These are phyloP conservation scores for Leiothrix lutea DNA, from an alignment of 2,113 vertebrate species.

Conservation along the genomic window DNA sequence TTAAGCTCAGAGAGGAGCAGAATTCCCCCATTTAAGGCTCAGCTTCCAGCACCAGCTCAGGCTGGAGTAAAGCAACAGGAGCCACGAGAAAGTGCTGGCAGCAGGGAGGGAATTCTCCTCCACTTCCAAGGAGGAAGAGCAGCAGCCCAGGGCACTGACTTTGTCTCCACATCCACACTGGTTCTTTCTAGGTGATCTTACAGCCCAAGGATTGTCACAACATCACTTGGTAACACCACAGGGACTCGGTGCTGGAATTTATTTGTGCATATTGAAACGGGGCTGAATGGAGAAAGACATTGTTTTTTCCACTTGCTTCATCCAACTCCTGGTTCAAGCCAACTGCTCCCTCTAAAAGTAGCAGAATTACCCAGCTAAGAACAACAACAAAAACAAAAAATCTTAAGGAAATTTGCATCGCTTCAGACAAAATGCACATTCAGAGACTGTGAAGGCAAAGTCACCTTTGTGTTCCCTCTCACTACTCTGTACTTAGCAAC, in stretches of 20 bases:
- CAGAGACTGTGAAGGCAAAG: background rate
- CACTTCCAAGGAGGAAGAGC: background rate
- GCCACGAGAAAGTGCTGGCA: background rate
- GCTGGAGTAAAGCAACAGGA: background rate
- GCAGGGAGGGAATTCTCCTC: background rate
- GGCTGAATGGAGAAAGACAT: background rate
- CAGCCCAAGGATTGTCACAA: constrained; percentile 16
- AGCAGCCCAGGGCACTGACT: background rate
- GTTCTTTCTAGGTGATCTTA: background rate
- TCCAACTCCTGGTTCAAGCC: constrained; percentile 20
- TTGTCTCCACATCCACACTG: background rate
- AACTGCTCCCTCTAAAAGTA: constrained; percentile 13
- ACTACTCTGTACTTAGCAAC: background rate
- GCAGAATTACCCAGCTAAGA: background rate
- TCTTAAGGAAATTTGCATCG: background rate
- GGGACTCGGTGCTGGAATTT: background rate
- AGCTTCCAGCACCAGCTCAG: background rate
- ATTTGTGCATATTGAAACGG: constrained; percentile 9
- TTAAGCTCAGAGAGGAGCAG: background rate
- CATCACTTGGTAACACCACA: background rate
- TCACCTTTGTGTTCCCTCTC: background rate
- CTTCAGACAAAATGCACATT: background rate
- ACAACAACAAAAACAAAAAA: background rate
- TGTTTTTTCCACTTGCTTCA: constrained; percentile 38
- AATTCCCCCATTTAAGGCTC: background rate